Evolutionary conservation across 2,888 invertebrate genomes (phyloP), one percentile per base, ranked within the genome.

Genomic region (Epinotia ramella): DNA sequence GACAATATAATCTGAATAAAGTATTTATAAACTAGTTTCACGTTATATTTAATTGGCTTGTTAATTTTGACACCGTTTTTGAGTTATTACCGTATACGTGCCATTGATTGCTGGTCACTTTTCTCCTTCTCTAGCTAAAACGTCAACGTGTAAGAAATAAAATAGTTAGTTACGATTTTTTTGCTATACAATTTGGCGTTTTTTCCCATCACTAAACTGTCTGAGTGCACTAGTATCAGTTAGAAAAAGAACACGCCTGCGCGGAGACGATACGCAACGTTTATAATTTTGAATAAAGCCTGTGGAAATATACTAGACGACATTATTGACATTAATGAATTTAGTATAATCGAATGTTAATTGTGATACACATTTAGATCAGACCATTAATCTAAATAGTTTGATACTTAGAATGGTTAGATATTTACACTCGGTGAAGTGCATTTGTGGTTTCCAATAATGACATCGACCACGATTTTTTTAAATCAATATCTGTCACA

Each of bases 301-400:
- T 5, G 28, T 24, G 77, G 77, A 77, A 77, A 70, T 69, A 56
- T 69, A 77, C 77, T 69, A 75, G 75, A 75, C 75, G 49, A 40
- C 68, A 65, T 77, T 77, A 75, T 68, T 53, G 40, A 18, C 64
- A 56, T 64, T 70, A 57, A 59, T 53, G 57, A 67, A 57, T 68
- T 71, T 62, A 73, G 24, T 63, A 16, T 57, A 69, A 69, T 53
- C 40, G 53, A 65, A 16, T 53, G 7, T 60, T 65, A 75, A 74
- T 74, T 46, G 70, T 59, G 65, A 13, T 53, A 3, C 7, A 28
- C 53, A 70, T 75, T 75, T 57, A 70, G 65, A 49, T 20, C 63
- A 68, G 63, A 16, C 66, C 18, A 53, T 75, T 70, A 59, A 57
- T 70, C 74, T 65, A 60, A 70, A 70, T 70, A 75, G 49, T 65